Base-by-base conservation (phyloP, 1,140 invertebrate genomes). In the Calycopis cecrops region DNA sequence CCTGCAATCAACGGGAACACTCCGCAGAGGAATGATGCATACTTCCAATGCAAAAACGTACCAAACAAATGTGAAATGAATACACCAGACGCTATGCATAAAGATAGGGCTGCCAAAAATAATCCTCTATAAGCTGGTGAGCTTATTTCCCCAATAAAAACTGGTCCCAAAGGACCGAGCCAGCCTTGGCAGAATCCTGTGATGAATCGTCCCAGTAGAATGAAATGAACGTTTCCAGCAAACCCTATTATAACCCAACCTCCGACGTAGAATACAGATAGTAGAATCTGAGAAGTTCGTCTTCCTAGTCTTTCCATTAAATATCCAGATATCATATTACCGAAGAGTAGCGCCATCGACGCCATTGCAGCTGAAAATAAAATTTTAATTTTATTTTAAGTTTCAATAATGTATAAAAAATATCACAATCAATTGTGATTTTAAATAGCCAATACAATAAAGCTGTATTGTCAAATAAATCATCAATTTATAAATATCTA, bases 221-320 rank as follows among this genome's bases (percentile, higher is more conserved):
- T 79, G 18, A 88, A 73, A 0, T 67, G 40, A 12, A 91, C 65
- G 57, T 85, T 81, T 2, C 78, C 67, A 3, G 91, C 80, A 44
- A 91, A 82, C 34, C 87, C 87, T 11, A 95, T 91, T 1, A 90
- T 67, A 0, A 90, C 53, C 92, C 93, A 95, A 9, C 93, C 93
- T 6, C 88, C 48, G 0, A 92, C 65, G 57, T 91, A 93, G 1
- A 91, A 90, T 0, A 92, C 60, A 1, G 88, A 89, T 3, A 91
- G 68, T 8, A 92, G 54, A 3, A 92, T 67, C 37, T 93, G 86
- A 0, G 91, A 90, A 9, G 62, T 69, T 74, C 90, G 91, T 59
- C 94, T 85, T 9, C 94, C 94, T 54, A 92, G 77, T 65, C 81
- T 89, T 53, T 94, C 92, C 76, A 94, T 91, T 18, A 91, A 61